Base-by-base conservation (phyloP, 2,797 vertebrate genomes). In the Chromobotia macracanthus region DNA sequence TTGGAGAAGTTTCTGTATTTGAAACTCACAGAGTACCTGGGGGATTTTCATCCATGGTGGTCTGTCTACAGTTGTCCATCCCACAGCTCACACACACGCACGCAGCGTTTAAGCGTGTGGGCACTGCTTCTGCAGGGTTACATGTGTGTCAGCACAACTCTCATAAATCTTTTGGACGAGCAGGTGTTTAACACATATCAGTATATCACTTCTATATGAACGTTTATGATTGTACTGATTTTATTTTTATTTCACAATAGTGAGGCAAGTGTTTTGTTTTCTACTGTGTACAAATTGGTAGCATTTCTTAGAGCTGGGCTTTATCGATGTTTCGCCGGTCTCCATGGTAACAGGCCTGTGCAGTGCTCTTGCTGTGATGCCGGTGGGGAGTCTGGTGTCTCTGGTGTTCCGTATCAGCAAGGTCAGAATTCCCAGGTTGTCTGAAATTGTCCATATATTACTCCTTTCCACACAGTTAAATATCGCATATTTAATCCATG, bases 31-130 rank as follows among this genome's bases (percentile, higher is more conserved):
- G 91, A 94, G 83, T 92, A 88, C 82, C 70, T 95, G 83, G 84
- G 93, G 16, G 94, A 95, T 69, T 89, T 91, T 77, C 95, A 96
- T 63, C 72, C 84, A 0, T 96, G 95, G 95, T 75, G 88, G 3
- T 95, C 93, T 0, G 84, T 92, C 28, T 93, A 82, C 86, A 90
- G 87, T 76, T 87, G 88, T 31, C 92, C 94, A 0, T 78, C 85
- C 0, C 88, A 89, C 44, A 89, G 83, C 48, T 23, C 82, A 0
- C 91, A 92, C 86, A 92, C 86, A 18, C 89, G 56, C 74, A 81
- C 86, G 0, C 90, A 94, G 3, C 91, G 94, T 19, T 91, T 95
- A 6, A 72, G 88, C 0, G 82, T 94, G 68, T 93, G 92, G 77
- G 78, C 93, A 61, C 85, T 93, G 83, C 86, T 95, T 25, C 84